Percentiles rank a stretch among this genome's conserved stretches.
phyloP scores from a whole-genome alignment of 2,797 vertebrate species.

The Parauchenoglanis ngamensis region DNA sequence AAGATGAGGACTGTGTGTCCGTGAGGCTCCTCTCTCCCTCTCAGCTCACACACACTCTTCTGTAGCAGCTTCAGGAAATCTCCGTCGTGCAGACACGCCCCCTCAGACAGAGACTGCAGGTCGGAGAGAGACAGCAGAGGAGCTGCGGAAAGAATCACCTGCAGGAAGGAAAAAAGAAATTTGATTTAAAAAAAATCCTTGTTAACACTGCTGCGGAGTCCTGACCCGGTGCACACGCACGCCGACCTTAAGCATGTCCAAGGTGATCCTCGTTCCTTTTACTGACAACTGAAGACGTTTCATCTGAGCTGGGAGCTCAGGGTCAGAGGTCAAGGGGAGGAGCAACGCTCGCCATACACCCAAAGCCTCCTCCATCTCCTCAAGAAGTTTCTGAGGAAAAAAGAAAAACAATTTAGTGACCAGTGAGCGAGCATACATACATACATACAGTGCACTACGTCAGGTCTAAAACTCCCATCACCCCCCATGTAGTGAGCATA shows the following conservation, averaged over 20 bases:
- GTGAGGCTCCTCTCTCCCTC: slow-evolving; percentile 49
- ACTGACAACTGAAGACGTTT: slow-evolving; percentile 66
- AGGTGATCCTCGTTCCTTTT: slow-evolving; percentile 66
- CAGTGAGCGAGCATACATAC: too few relatives aligned
- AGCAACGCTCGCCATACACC: slow-evolving; percentile 84
- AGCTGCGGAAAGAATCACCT: slow-evolving; percentile 81
- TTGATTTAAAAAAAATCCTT: too few relatives aligned
- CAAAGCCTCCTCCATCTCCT: slow-evolving; percentile 79
- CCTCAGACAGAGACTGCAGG: slow-evolving; percentile 70
- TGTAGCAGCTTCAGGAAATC: slow-evolving; percentile 73
- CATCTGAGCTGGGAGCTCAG: slow-evolving; percentile 68
- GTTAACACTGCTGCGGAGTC: background rate
- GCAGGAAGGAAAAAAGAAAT: slow-evolving; percentile 19
- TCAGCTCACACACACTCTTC: slow-evolving; percentile 63
- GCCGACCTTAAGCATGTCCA: slow-evolving; percentile 79
- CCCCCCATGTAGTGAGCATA: too few relatives aligned
- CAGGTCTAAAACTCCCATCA: too few relatives aligned
- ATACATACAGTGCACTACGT: background rate
- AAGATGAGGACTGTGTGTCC: slow-evolving; percentile 85
- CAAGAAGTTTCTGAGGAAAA: slow-evolving; percentile 75
- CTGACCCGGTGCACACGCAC: background rate
- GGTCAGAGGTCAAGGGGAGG: slow-evolving; percentile 70
- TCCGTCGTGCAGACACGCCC: slow-evolving; percentile 71
- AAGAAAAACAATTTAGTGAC: background rate
- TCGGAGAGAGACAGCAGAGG: slow-evolving; percentile 73